Evolutionary conservation across 2,888 invertebrate species (phyloP), one percentile per base, ranked within the genome.

Genomic region (Drosophila nigricruria): DNA sequence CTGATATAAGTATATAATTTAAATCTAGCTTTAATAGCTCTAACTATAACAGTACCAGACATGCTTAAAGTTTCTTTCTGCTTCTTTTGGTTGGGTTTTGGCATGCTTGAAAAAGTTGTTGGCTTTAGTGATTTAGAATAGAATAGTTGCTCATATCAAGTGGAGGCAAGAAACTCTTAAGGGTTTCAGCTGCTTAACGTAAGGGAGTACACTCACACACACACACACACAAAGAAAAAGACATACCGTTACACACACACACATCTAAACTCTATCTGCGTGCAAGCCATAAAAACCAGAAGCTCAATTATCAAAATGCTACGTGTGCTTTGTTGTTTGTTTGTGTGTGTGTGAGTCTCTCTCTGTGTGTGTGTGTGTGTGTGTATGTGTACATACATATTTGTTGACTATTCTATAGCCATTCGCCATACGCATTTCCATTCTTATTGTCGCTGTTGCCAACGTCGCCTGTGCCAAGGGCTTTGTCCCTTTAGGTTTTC

Each of bases 241-340:
- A 53, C n/a, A 47, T 2, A 45, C 12, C 38, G n/a, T n/a, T 38
- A 43, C 40, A 49, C 10, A 54, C 16, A 57, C 25, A 49, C n/a
- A 45, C 34, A 58, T 57, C 58, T 60, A 60, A 70, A 65, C 73
- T 77, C 63, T 67, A 88, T 77, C 86, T 82, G 77, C 73, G 80
- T 82, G 86, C 77, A 73, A 74, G 72, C 83, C 72, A 84, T 84
- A 88, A 88, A 84, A 88, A 79, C 83, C 86, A 84, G 88, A 88
- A 88, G 84, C 84, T 82, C 86, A 84, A 84, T 84, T 84, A 88
- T 88, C 86, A 88, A 87, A 84, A 88, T 82, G 86, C 75, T 75
- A 76, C 86, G 88, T 84, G 85, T 77, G 77, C 36, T 76, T 68
- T 75, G 76, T 67, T 75, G 56, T 70, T 5, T 50, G n/a, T 43